A percentile compares a stretch with the other conserved stretches of the same genome.
phyloP scores from a whole-genome alignment of 2,113 vertebrate species.

The Anhinga rufa region DNA sequence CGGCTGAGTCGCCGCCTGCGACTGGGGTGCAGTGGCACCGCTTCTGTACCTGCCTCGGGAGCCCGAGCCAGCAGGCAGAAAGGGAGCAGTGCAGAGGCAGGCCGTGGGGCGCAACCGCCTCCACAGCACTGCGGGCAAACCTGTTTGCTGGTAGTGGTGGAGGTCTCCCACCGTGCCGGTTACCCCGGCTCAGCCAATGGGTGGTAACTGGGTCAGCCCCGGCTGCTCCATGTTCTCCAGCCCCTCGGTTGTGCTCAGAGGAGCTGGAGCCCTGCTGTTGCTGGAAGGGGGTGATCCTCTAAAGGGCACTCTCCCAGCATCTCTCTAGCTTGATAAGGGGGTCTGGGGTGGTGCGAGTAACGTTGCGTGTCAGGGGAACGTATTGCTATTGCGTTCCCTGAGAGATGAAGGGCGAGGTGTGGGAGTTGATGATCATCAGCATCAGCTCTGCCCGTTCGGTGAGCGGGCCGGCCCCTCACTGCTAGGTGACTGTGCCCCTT shows the following conservation, averaged over 20 bases:
- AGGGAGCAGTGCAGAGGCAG: not conserved
- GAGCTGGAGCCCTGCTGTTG: not conserved
- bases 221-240: not conserved
- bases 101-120: not conserved
- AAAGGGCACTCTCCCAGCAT: not conserved
- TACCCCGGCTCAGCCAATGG: not conserved
- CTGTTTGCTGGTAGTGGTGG: not conserved
- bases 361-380: not conserved
- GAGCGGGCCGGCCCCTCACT: not conserved
- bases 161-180: not conserved
- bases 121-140: fast-evolving
- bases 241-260: not conserved
- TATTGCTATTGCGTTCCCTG: fast-evolving
- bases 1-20: fast-evolving
- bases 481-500: not conserved
- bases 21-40: fast-evolving
- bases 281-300: not conserved
- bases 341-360: not conserved
- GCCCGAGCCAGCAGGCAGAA: fast-evolving
- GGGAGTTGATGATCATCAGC: not conserved
- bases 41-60: not conserved
- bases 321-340: not conserved
- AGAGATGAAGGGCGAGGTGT: not conserved
- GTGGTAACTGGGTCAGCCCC: not conserved
- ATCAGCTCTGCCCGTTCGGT: too few relatives aligned